phyloP scores from a whole-genome alignment of 2,888 invertebrate species.

The Thera britannica region DNA sequence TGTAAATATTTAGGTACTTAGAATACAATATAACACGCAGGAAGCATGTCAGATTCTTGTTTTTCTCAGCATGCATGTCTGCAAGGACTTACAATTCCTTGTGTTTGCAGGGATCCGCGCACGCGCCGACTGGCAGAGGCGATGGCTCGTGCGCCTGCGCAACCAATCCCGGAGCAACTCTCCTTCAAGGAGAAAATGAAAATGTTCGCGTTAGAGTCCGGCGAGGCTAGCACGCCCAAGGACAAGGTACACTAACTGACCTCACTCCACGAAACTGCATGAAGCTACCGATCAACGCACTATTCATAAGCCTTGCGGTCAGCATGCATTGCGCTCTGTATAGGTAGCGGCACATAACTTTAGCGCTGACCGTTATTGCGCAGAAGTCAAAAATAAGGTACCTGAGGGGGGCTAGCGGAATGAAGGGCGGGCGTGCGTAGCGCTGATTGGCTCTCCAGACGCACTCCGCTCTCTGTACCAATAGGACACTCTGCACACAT shows the following conservation, averaged over 20 bases:
- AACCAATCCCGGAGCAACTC: slow-evolving; percentile 94
- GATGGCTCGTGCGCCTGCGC: slow-evolving; percentile 86
- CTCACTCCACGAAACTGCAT: slow-evolving; percentile 32
- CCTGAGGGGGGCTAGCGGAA: too few relatives aligned
- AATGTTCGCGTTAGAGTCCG: slow-evolving; percentile 99
- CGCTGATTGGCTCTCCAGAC: too few relatives aligned
- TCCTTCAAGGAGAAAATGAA: slow-evolving; percentile 99
- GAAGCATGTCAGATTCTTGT: too few relatives aligned
- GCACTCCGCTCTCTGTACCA: too few relatives aligned
- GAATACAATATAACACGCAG: too few relatives aligned
- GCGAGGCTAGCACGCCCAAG: slow-evolving; percentile 95
- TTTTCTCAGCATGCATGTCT: not conserved
- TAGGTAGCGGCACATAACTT: too few relatives aligned
- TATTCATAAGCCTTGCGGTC: not conserved
- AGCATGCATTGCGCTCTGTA: not conserved
- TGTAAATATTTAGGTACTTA: too few relatives aligned
- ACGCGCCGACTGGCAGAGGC: slow-evolving; percentile 93
- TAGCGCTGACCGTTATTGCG: too few relatives aligned
- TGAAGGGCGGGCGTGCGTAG: too few relatives aligned
- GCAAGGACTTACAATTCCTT: not conserved
- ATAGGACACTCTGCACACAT: too few relatives aligned
- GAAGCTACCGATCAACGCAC: slow-evolving; percentile 1
- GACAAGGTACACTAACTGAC: slow-evolving; percentile 86
- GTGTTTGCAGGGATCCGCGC: slow-evolving; percentile 91
- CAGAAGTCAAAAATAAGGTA: too few relatives aligned